A percentile compares a stretch with the other conserved stretches of the same genome.
Conservation (phyloP, 2,888 invertebrate species). For the Monochamus alternatus region DNA sequence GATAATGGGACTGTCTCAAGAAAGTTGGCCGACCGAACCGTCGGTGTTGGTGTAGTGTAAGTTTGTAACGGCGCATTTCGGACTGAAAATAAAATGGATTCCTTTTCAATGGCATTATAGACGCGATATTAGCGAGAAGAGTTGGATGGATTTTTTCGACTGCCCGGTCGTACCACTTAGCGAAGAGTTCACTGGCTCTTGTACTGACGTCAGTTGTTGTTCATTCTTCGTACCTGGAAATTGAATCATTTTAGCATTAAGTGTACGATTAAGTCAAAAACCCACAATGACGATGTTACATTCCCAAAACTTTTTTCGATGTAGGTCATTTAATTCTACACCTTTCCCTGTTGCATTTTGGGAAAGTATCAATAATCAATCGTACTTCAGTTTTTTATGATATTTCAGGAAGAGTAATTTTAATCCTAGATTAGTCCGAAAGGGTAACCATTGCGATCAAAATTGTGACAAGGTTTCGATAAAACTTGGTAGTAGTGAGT, state of each 20-base stretch:
- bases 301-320: not conserved
- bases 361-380: too few relatives aligned
- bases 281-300: not conserved
- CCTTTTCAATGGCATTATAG: conserved; percentile 59
- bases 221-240: conserved; percentile 39
- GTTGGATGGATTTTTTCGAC: conserved; percentile 20
- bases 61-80: conserved; percentile 58
- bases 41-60: conserved; percentile 54
- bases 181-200: conserved; percentile 47
- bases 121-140: conserved; percentile 23
- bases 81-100: conserved; percentile 67
- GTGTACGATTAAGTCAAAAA: not conserved
- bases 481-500: too few relatives aligned
- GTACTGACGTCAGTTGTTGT: conserved; percentile 47
- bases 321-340: too few relatives aligned
- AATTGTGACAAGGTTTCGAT: too few relatives aligned
- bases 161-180: conserved; percentile 45
- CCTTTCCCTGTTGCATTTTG: too few relatives aligned
- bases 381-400: too few relatives aligned
- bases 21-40: conserved; percentile 19
- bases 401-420: too few relatives aligned
- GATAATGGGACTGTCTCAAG: conserved; percentile 12
- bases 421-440: too few relatives aligned
- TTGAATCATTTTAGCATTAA: conserved; percentile 38
- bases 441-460: too few relatives aligned